A percentile compares a stretch with the other conserved stretches of the same genome.
These are phyloP conservation scores for Rhopilema esculentum DNA, from an alignment of 30 jellyfish, hydroid and myxozoan species.

Conservation along the genomic window DNA sequence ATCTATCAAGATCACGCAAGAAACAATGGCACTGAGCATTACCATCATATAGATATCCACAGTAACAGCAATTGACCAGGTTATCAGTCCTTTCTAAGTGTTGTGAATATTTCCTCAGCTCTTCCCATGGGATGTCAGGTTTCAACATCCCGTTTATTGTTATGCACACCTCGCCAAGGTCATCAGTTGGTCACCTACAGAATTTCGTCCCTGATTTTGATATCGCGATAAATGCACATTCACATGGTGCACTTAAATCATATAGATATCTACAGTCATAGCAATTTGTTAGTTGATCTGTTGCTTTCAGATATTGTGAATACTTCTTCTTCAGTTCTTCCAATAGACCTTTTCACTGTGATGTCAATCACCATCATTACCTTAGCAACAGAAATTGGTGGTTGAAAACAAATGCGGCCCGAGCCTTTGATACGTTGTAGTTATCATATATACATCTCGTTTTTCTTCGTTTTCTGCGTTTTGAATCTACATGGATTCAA, in stretches of 20 bases:
- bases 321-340: neutral
- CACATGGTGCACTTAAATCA: neutral
- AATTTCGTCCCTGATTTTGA: neutral
- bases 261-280: neutral
- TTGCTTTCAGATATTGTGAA: neutral
- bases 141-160: neutral
- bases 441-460: no score
- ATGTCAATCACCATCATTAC: no score
- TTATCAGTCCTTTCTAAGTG: neutral
- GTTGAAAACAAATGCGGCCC: no score
- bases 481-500: no score
- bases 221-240: slow-evolving; percentile 1
- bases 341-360: no score
- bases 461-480: no score
- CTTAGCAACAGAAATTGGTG: no score
- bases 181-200: neutral
- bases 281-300: neutral
- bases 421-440: no score
- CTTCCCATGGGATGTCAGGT: slow-evolving; percentile 5
- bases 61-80: neutral
- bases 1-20: slow-evolving; percentile 1
- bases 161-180: neutral
- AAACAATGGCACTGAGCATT: slow-evolving; percentile 2
- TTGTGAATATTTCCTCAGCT: neutral
- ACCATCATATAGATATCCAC: slow-evolving; percentile 13